These are phyloP conservation scores for Rhynchotus rufescens DNA, from an alignment of 2,797 vertebrate genomes.

Conservation along the genomic window DNA sequence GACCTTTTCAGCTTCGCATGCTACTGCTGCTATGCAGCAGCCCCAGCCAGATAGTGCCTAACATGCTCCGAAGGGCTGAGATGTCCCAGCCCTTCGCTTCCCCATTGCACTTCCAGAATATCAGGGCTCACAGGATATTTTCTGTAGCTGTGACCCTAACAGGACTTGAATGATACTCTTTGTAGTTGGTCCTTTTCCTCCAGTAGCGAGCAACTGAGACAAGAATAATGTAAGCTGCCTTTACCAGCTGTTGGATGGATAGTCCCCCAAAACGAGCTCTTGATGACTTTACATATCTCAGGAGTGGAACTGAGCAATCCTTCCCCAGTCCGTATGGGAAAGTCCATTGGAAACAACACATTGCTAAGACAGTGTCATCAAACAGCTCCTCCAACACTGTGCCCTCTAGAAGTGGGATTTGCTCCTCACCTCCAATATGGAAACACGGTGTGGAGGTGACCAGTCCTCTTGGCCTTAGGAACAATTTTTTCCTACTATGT, in stretches of 20 bases:
- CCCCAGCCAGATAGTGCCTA: slow-evolving; percentile 28
- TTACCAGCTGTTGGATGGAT: slow-evolving; percentile 32
- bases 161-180: slow-evolving; percentile 51
- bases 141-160: slow-evolving; percentile 60
- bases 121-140: slow-evolving; percentile 17
- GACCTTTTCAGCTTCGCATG: background rate
- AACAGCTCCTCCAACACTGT: background rate
- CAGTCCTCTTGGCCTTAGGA: background rate
- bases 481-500: background rate
- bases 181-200: background rate
- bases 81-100: slow-evolving; percentile 6
- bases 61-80: slow-evolving; percentile 14
- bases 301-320: background rate
- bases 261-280: background rate
- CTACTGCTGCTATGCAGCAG: background rate
- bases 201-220: slow-evolving; percentile 35
- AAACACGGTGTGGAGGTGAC: background rate
- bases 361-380: background rate
- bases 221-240: slow-evolving; percentile 38
- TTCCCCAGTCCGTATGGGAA: background rate
- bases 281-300: background rate
- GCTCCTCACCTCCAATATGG: background rate
- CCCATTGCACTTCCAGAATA: slow-evolving; percentile 50
- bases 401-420: background rate
- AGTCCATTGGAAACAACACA: background rate